Evolutionary conservation across 1,140 invertebrate genomes (phyloP).

Genomic region (Drosophila pruinosa): DNA sequence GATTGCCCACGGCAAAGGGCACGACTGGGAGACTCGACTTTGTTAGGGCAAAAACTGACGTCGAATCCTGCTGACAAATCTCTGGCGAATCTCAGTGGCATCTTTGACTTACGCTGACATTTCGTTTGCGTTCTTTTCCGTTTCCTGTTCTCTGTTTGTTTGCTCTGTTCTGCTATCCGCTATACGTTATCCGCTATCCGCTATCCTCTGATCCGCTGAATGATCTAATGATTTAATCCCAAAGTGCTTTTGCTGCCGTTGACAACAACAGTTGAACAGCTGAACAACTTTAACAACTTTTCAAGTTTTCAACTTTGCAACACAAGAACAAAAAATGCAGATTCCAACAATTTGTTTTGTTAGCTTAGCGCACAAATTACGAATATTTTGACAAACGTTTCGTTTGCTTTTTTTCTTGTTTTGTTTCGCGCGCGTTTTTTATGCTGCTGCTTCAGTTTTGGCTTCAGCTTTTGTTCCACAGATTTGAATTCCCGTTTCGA

Average conservation of each 20-base stretch:
- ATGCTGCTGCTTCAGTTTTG: neutral
- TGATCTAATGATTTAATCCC: neutral
- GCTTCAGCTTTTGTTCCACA: neutral
- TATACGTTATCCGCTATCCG: neutral
- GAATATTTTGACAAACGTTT: conserved; percentile 12
- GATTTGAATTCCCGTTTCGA: conserved; percentile 30
- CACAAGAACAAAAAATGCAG: conserved; percentile 8
- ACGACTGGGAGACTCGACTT: too few relatives aligned
- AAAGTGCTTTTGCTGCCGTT: neutral
- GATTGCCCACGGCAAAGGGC: neutral
- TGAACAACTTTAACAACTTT: neutral
- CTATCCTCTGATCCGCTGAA: neutral
- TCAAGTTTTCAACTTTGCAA: too few relatives aligned
- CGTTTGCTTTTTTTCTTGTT: neutral
- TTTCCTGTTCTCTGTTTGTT: neutral
- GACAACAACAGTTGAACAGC: neutral
- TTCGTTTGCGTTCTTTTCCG: neutral
- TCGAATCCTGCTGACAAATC: neutral
- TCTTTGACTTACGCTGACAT: conserved; percentile 48
- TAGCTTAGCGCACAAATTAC: neutral
- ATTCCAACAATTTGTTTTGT: neutral
- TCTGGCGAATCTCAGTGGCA: neutral
- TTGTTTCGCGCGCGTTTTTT: conserved; percentile 17
- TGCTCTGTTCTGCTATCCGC: neutral
- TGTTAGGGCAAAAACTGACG: too few relatives aligned